Evolutionary conservation across 2,797 vertebrate genomes (phyloP).

Genomic region (Pempheris klunzingeri): DNA sequence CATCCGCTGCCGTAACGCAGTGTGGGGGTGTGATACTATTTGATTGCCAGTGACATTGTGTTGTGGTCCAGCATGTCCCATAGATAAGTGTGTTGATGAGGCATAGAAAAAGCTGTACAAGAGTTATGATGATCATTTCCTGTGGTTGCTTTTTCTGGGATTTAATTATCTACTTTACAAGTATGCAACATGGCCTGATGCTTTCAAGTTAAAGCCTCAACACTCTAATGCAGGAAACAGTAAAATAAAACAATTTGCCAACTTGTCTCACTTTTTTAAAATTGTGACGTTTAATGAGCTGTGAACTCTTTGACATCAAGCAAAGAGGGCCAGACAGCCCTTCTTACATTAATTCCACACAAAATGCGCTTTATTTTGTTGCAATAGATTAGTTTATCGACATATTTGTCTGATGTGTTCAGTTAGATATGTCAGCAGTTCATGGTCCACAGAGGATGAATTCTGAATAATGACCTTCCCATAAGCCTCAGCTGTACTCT

Average conservation of each 20-base stretch:
- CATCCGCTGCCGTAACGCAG: constrained; percentile 56
- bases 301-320: neutral
- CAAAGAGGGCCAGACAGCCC: neutral
- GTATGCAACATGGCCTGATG: neutral
- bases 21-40: constrained; percentile 59
- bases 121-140: constrained; percentile 19
- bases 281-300: neutral
- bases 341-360: neutral
- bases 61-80: constrained; percentile 30
- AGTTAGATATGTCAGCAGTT: constrained; percentile 3
- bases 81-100: constrained; percentile 65
- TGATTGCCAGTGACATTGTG: constrained; percentile 71
- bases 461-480: neutral
- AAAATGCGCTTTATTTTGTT: neutral
- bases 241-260: too few species aligned
- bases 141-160: constrained; percentile 21
- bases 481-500: neutral
- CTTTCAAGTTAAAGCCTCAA: neutral
- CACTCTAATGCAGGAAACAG: neutral
- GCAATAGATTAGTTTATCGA: neutral
- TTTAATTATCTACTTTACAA: constrained; percentile 1
- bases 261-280: too few species aligned
- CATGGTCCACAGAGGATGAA: neutral
- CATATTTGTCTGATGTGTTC: neutral
- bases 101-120: neutral